Evolutionary conservation across 1,140 invertebrate genomes (phyloP), one percentile per base, ranked within the genome.

Genomic region (Lysiphlebus fabarum): DNA sequence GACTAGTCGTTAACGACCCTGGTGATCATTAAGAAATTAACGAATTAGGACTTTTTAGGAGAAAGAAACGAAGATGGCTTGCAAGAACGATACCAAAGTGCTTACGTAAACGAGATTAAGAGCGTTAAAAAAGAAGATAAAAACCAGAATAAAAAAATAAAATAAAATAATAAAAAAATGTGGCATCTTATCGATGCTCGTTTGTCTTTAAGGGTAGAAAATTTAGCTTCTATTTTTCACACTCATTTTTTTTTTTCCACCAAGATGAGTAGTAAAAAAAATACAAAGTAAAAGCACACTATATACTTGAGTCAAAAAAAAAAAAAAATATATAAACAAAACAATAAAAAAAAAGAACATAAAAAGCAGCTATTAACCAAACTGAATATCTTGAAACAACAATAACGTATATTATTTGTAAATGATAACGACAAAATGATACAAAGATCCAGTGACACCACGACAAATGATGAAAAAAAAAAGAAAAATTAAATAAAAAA

Each of bases 11-110:
- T 63, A 63, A 59, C 54, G 51, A 54, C 62, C 47, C 48, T 14
- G 41, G 62, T 51, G 58, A 65, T 66, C 62, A 37, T 66, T 66
- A 63, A 55, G 64, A 63, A 63, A 66, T 66, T 63, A 63, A 57
- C 54, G 53, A 66, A 66, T 66, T 63, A 62, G 38, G 48, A 53
- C 48, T 59, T 63, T 59, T 61, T 43, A 42, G 49, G 36, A 43
- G 37, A 38, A 48, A 37, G 37, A 38, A 14, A 41, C 26, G 37
- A 14, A 38, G 59, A 11, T 14, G 34, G 17, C 26, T 57, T 51
- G 41, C 59, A 54, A 8, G 41, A 14, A 8, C 34, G 41, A 34
- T 10, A 34, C 37, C 14, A 53, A 38, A 33, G n/a, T 49, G 47
- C 11, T 9, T 12, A 11, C 36, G 56, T 50, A 41, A 60, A 59